phyloP scores from a whole-genome alignment of 2,113 vertebrate species.

The Macaca mulatta region DNA sequence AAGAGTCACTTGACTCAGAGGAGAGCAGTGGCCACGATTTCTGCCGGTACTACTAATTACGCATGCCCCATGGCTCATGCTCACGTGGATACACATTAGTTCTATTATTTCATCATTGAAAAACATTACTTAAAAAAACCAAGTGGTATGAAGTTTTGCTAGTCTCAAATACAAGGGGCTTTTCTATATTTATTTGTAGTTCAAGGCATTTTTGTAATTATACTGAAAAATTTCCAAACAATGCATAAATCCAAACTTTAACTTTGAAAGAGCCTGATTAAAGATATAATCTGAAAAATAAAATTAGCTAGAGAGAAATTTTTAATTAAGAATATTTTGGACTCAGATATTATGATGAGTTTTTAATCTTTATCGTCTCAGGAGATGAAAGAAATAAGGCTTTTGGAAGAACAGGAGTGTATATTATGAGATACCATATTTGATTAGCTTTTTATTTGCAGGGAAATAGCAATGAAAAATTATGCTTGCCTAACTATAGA shows the following conservation, averaged over 20 bases:
- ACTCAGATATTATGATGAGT: neutral
- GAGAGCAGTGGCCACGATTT: neutral
- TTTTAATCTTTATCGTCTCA: constrained; percentile 42
- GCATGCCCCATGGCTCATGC: neutral
- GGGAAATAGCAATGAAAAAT: neutral
- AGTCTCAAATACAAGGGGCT: neutral
- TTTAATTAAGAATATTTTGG: constrained; percentile 21
- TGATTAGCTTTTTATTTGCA: constrained; percentile 9
- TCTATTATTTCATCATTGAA: neutral
- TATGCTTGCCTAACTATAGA: neutral
- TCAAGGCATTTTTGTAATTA: neutral
- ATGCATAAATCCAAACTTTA: neutral
- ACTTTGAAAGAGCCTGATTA: neutral
- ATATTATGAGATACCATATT: neutral
- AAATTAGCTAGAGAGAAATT: constrained; percentile 34
- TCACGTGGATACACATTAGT: neutral
- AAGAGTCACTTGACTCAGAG: neutral
- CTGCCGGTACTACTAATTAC: neutral
- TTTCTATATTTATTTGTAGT: neutral
- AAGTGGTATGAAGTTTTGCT: neutral
- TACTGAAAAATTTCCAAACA: neutral
- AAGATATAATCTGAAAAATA: constrained; percentile 35
- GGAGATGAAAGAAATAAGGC: neutral
- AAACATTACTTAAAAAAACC: neutral
- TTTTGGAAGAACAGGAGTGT: neutral